phyloP scores from a whole-genome alignment of 2,113 vertebrate species.

The Balaeniceps rex region DNA sequence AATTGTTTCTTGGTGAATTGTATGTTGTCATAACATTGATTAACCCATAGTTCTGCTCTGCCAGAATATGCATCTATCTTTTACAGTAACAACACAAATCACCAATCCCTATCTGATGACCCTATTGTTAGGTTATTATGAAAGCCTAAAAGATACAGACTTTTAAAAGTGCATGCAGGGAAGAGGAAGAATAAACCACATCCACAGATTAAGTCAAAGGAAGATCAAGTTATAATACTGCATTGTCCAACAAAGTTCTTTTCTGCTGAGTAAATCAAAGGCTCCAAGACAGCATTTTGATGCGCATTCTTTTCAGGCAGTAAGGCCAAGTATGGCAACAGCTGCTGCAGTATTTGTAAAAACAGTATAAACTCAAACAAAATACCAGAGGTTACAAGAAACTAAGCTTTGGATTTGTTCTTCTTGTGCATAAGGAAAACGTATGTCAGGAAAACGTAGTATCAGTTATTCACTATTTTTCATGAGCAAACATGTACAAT shows the following conservation, averaged over 20 bases:
- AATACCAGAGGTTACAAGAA: constrained; percentile 46
- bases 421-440: neutral
- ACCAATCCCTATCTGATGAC: neutral
- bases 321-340: constrained; percentile 58
- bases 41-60: neutral
- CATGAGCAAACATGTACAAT: neutral
- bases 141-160: neutral
- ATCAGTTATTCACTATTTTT: constrained; percentile 14
- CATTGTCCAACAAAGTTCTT: neutral
- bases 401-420: constrained; percentile 37
- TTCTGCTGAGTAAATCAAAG: constrained; percentile 9
- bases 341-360: constrained; percentile 61
- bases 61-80: neutral
- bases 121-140: neutral
- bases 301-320: neutral
- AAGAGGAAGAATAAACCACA: neutral
- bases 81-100: neutral
- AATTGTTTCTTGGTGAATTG: constrained; percentile 36
- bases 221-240: neutral
- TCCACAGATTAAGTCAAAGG: neutral
- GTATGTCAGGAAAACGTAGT: neutral
- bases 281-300: neutral
- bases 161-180: neutral
- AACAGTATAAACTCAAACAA: constrained; percentile 41
- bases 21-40: neutral